Evolutionary conservation across 2,797 vertebrate genomes (phyloP).

Genomic region (Sebastes nivosus): DNA sequence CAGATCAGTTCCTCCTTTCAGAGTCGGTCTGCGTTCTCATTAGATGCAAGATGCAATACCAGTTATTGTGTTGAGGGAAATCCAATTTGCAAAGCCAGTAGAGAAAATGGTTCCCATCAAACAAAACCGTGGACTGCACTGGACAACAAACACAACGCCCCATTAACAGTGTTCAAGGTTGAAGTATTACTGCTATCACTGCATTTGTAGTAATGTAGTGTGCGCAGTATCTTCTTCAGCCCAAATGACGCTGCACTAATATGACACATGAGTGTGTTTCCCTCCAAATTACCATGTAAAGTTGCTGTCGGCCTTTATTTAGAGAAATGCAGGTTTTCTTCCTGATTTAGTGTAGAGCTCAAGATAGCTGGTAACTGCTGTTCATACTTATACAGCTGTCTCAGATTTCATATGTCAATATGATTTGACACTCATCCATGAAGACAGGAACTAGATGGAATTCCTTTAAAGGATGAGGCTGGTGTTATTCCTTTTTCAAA

Average conservation of each 20-base stretch:
- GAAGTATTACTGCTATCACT: not conserved
- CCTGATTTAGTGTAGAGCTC: not conserved
- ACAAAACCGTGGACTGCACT: not conserved
- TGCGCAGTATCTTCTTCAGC: not conserved
- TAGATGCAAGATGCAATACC: conserved; percentile 38
- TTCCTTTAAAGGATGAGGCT: not conserved
- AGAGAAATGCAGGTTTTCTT: not conserved
- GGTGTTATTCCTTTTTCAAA: not conserved
- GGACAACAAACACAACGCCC: not conserved
- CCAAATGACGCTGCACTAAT: not conserved
- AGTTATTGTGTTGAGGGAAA: conserved; percentile 45
- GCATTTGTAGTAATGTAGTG: not conserved
- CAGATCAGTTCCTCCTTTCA: conserved; percentile 40
- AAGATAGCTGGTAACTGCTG: not conserved
- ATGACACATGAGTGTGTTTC: not conserved
- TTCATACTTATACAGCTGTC: not conserved
- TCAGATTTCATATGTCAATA: not conserved
- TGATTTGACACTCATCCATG: not conserved
- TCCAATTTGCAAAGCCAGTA: conserved; percentile 42
- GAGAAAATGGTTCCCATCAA: conserved; percentile 37
- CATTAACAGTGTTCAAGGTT: not conserved
- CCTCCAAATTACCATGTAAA: not conserved
- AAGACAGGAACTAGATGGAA: not conserved
- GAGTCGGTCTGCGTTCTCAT: conserved; percentile 35
- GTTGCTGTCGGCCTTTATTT: not conserved